A percentile compares a stretch with the other conserved stretches of the same genome.
These are phyloP conservation scores for Caenorhabditis sp. DNA, from an alignment of 2,888 invertebrate genomes.

Conservation along the genomic window DNA sequence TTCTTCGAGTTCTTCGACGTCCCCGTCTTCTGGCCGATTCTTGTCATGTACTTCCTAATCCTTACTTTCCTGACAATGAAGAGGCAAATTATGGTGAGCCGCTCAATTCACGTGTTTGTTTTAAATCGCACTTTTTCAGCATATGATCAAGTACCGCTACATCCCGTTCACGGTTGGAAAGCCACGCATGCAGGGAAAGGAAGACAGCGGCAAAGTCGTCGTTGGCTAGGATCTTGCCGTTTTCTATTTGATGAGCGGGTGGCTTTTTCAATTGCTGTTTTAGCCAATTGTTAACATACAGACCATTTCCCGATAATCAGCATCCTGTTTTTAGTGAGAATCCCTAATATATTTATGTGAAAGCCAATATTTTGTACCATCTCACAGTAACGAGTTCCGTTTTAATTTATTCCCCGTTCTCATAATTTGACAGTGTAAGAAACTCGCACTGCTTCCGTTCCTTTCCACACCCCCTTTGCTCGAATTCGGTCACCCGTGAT, in stretches of 20 bases:
- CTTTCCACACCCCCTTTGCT: slow-evolving; percentile 2
- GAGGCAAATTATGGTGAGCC: slow-evolving; percentile 94
- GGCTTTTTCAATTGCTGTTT: slow-evolving; percentile 1
- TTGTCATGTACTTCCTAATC: slow-evolving; percentile 99
- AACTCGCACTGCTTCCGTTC: too few relatives aligned
- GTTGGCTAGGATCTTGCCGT: slow-evolving; percentile 73
- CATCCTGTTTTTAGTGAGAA: slow-evolving; percentile 9
- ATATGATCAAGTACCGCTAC: slow-evolving; percentile 99
- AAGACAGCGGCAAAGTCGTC: slow-evolving; percentile 80
- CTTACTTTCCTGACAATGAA: slow-evolving; percentile 99
- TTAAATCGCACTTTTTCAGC: slow-evolving; percentile 84
- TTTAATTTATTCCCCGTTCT: slow-evolving; percentile 26
- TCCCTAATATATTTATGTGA: slow-evolving; percentile 20
- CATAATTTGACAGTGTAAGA: too few relatives aligned
- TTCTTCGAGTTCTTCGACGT: slow-evolving; percentile 96
- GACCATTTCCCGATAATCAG: neutral
- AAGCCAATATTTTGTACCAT: slow-evolving; percentile 44
- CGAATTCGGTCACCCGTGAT: slow-evolving; percentile 20
- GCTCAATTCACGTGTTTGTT: neutral
- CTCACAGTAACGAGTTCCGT: slow-evolving; percentile 46
- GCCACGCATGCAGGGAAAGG: slow-evolving; percentile 87
- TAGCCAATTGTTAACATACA: neutral
- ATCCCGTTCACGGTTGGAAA: slow-evolving; percentile 98
- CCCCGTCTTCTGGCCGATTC: slow-evolving; percentile 99
- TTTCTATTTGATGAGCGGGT: slow-evolving; percentile 1